A percentile compares a stretch with the other conserved stretches of the same genome.
Conservation (phyloP, 2,797 vertebrate species). For the Sternotherus odoratus region DNA sequence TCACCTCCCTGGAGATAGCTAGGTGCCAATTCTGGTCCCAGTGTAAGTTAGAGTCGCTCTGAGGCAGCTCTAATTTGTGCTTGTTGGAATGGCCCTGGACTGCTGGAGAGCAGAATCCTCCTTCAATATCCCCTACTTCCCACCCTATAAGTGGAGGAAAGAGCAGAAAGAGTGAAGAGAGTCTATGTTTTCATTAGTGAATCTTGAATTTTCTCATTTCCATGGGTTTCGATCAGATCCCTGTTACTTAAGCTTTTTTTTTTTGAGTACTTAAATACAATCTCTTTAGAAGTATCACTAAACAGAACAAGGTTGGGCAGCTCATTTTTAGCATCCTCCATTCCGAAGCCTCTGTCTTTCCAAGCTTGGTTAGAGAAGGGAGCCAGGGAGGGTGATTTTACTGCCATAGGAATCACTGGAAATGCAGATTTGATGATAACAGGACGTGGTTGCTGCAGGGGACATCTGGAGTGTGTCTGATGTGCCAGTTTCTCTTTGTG, state of each 20-base stretch:
- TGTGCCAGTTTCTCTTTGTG: neutral
- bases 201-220: neutral
- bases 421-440: conserved; percentile 8
- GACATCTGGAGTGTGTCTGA: conserved; percentile 55
- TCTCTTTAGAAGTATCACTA: conserved; percentile 1
- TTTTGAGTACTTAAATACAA: neutral
- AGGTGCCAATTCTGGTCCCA: neutral
- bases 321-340: neutral
- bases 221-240: neutral
- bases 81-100: neutral
- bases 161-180: neutral
- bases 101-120: neutral
- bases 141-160: neutral
- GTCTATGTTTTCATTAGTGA: neutral
- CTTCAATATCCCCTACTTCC: neutral
- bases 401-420: neutral
- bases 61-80: neutral
- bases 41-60: neutral
- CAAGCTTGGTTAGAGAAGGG: neutral
- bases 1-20: neutral
- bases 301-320: fast-evolving
- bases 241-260: neutral
- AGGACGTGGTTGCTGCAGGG: conserved; percentile 25
- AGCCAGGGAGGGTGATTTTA: neutral
- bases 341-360: neutral